Evolutionary conservation across 30 jellyfish, hydroid and myxozoan genomes (phyloP).

Genomic region (Hydractinia echinata): DNA sequence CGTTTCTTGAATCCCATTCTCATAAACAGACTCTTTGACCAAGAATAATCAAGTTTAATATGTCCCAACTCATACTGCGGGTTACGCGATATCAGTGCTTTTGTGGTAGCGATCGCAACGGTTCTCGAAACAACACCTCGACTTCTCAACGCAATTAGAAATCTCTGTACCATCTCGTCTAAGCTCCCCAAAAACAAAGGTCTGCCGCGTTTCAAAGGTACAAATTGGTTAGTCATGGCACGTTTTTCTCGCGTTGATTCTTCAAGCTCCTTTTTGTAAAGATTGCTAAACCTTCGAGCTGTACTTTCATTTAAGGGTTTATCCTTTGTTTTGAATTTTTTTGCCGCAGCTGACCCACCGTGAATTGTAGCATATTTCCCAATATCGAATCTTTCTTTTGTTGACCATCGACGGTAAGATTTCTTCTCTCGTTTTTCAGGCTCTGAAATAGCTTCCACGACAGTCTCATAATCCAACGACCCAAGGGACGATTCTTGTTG

Average conservation of each 20-base stretch:
- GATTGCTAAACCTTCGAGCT: constrained; percentile 7
- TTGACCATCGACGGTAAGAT: too few relatives aligned
- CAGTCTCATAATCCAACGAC: not conserved
- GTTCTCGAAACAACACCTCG: not conserved
- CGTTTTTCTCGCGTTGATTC: not conserved
- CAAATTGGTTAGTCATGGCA: not conserved
- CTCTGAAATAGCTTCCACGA: not conserved
- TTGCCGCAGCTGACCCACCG: not conserved
- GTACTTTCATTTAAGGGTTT: not conserved
- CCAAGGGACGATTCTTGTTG: constrained; percentile 12
- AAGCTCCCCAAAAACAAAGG: not conserved
- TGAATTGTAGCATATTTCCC: too few relatives aligned
- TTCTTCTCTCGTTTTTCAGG: not conserved
- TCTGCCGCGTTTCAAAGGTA: not conserved
- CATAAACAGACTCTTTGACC: too few relatives aligned
- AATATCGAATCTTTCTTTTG: too few relatives aligned
- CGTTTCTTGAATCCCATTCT: too few relatives aligned
- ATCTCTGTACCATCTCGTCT: not conserved
- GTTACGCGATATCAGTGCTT: not conserved
- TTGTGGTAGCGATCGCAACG: not conserved
- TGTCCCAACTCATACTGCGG: not conserved
- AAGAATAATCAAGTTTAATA: not conserved
- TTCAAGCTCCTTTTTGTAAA: not conserved
- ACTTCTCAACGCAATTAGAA: not conserved
- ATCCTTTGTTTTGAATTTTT: not conserved